Evolutionary conservation across 64 coral and sea anemone genomes (phyloP).

Genomic region (Actinia equina): DNA sequence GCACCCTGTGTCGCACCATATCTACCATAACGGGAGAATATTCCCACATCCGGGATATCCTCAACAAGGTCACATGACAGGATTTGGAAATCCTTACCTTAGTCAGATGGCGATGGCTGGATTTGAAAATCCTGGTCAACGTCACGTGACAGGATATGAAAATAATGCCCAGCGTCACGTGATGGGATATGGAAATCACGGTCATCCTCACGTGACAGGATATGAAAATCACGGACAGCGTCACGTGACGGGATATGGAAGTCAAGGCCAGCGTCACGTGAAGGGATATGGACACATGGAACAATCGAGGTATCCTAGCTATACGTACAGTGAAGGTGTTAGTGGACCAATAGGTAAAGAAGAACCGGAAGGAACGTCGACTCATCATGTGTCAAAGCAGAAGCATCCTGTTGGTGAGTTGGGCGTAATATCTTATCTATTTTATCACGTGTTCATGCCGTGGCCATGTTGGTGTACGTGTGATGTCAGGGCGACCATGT

Average conservation of each 20-base stretch:
- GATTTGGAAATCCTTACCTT: not conserved
- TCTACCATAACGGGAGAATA: conserved; percentile 23
- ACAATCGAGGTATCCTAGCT: not conserved
- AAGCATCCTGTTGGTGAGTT: not conserved
- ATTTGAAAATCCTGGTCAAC: too few relatives aligned
- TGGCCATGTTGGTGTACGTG: not conserved
- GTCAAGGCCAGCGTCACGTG: too few relatives aligned
- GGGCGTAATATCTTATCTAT: too few relatives aligned
- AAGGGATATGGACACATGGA: too few relatives aligned
- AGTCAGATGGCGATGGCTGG: not conserved
- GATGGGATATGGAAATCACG: not conserved
- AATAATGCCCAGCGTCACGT: not conserved
- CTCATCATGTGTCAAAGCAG: not conserved
- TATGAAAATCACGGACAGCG: not conserved
- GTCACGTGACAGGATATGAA: not conserved
- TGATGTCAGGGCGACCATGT: too few relatives aligned
- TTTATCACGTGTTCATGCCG: not conserved
- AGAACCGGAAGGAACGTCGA: not conserved
- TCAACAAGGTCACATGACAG: not conserved
- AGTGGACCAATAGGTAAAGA: not conserved
- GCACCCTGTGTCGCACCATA: conserved; percentile 4
- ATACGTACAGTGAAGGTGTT: not conserved
- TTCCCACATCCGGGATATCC: not conserved
- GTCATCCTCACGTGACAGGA: not conserved
- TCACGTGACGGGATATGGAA: too few relatives aligned